These are phyloP conservation scores for Dryas iulia DNA, from an alignment of 1,140 invertebrate species.

Conservation along the genomic window DNA sequence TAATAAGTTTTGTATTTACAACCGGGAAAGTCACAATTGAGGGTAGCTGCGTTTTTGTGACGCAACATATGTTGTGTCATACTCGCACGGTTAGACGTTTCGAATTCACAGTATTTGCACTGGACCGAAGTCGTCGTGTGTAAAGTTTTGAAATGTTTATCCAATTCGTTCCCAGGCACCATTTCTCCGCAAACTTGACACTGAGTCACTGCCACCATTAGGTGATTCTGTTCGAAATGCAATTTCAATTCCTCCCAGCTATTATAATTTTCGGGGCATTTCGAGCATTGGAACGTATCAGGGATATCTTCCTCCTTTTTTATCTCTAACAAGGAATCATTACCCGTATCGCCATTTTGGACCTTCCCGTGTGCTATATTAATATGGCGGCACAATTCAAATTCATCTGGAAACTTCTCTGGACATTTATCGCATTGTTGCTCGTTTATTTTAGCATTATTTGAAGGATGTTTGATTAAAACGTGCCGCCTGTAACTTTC, in stretches of 20 bases:
- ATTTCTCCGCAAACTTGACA: constrained; percentile 72
- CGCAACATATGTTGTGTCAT: constrained; percentile 67
- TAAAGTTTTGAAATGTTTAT: constrained; percentile 59
- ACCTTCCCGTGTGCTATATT: constrained; percentile 44
- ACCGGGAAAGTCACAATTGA: constrained; percentile 56
- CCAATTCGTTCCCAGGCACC: constrained; percentile 48
- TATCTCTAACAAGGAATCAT: constrained; percentile 32
- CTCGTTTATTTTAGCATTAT: constrained; percentile 29
- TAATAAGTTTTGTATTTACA: constrained; percentile 69
- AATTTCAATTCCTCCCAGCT: constrained; percentile 56
- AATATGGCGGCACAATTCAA: constrained; percentile 62
- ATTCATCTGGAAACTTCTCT: constrained; percentile 58
- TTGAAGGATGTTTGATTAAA: constrained; percentile 54
- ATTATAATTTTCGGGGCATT: constrained; percentile 53
- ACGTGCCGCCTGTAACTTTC: constrained; percentile 67
- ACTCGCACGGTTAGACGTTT: constrained; percentile 50
- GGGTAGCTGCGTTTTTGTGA: constrained; percentile 63
- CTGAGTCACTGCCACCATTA: constrained; percentile 50
- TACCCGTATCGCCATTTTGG: constrained; percentile 10
- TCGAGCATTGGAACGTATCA: constrained; percentile 59
- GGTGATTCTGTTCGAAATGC: constrained; percentile 63
- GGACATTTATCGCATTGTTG: constrained; percentile 62
- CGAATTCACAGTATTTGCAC: constrained; percentile 66
- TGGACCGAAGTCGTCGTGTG: constrained; percentile 48
- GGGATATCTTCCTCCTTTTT: constrained; percentile 63